Evolutionary conservation across 2,113 vertebrate genomes (phyloP).

Genomic region (Rhynchopsitta pachyrhyncha): DNA sequence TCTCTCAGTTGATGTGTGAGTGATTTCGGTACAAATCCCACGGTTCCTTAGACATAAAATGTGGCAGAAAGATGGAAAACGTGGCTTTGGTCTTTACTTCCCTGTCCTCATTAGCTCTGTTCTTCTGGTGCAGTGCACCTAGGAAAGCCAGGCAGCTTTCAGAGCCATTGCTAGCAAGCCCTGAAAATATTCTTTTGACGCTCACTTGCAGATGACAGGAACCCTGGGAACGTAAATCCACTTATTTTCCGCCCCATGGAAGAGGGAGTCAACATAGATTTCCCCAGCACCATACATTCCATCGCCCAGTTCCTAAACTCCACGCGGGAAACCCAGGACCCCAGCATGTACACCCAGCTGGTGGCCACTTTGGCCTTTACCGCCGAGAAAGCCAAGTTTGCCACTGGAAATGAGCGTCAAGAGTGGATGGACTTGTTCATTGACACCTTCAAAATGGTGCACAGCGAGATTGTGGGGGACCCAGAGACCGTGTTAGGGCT

Average conservation of each 20-base stretch:
- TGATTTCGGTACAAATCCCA: background rate
- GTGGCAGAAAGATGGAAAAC: background rate
- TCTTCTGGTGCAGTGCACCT: background rate
- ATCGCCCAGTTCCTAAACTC: constrained; percentile 86
- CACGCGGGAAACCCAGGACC: constrained; percentile 83
- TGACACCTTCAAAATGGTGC: constrained; percentile 95
- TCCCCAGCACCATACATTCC: constrained; percentile 88
- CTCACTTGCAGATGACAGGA: constrained; percentile 94
- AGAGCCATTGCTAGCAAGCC: constrained; percentile 51
- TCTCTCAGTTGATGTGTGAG: fast-evolving
- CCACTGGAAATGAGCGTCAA: constrained; percentile 87
- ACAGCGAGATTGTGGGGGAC: constrained; percentile 91
- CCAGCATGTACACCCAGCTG: constrained; percentile 83
- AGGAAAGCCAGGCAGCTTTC: background rate
- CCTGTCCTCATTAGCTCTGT: background rate
- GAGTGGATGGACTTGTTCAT: constrained; percentile 96
- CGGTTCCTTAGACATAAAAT: fast-evolving
- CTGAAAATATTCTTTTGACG: constrained; percentile 90
- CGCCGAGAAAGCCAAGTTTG: constrained; percentile 94
- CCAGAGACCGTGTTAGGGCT: constrained; percentile 83
- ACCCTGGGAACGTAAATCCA: constrained; percentile 78
- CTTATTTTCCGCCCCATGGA: constrained; percentile 85
- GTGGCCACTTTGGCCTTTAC: constrained; percentile 96
- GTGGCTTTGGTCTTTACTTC: background rate
- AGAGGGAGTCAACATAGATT: constrained; percentile 83